Evolutionary conservation across 2,797 vertebrate species (phyloP).

Genomic region (Bovichtus diacanthus): DNA sequence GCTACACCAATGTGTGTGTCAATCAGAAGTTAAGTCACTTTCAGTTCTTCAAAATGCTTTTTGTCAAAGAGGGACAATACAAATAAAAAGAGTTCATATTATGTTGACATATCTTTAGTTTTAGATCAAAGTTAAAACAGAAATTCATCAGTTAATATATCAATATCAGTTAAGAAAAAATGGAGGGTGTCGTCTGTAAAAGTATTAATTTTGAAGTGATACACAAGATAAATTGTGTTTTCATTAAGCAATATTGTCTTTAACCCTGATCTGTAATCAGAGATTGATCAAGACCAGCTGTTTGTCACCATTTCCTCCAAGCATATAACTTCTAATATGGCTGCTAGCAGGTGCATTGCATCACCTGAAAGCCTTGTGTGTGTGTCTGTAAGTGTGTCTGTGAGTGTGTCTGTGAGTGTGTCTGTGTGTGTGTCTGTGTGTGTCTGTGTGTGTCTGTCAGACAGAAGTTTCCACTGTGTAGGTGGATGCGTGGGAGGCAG

Average conservation of each 20-base stretch:
- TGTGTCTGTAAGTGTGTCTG: conserved; percentile 18
- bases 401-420: conserved; percentile 30
- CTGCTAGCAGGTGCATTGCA: not conserved
- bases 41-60: too few species aligned
- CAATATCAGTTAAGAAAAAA: too few species aligned
- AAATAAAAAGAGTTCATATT: too few species aligned
- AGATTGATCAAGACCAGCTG: not conserved
- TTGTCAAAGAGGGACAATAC: too few species aligned
- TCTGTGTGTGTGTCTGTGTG: not conserved
- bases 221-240: too few species aligned
- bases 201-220: too few species aligned
- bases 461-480: conserved; percentile 79
- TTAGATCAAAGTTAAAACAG: too few species aligned
- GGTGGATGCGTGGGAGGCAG: conserved; percentile 78
- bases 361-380: conserved; percentile 34
- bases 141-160: too few species aligned
- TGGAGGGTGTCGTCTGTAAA: too few species aligned
- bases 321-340: not conserved
- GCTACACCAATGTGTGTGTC: too few species aligned
- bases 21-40: too few species aligned
- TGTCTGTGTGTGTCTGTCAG: conserved; percentile 26
- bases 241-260: not conserved
- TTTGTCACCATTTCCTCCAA: not conserved
- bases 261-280: not conserved
- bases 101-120: too few species aligned